Base-by-base conservation (phyloP, 2,888 invertebrate species). In the Allolobophora icterica region DNA sequence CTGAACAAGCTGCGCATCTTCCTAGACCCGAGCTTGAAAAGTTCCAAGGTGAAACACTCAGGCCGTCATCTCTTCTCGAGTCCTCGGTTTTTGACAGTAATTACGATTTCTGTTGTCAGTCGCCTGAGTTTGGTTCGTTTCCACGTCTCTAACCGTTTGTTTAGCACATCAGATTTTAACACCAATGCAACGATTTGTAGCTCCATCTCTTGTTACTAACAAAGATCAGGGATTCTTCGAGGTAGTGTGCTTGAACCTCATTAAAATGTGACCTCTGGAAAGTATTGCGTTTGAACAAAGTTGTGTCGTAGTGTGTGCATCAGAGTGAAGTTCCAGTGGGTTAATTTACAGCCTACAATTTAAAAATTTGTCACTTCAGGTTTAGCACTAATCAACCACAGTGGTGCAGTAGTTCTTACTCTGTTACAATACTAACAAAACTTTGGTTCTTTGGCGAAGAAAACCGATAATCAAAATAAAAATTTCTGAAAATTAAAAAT, bases 1-100 rank as follows among this genome's bases (percentile, higher is more conserved):
- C 97, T 99, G 95, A 97, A 97, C 96, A 99, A 99, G 96, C 96
- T 99, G 94, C 97, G 97, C 94, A 98, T 98, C 17, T 99, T 99
- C 96, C 96, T 99, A 95, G 99, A 99, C 95, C 99, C 99, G 8
- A 98, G 98, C 96, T 98, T 98, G 89, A 97, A 98, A 94, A 98
- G 98, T 96, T 98, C 98, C 96, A 97, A 98, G 96, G 98, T 98
- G 96, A 96, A 93, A 91, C 33, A 84, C 40, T 91, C 35, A 87
- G 34, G 87, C 87, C 34, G 35, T 87, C 38, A 35, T 87, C 33
- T 87, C 35, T 87, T 38, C 34, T 87, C 87, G 35, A 35, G 34
- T 87, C 87, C 87, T 87, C 87, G 71, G 71, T 71, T 71, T 71
- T n/a, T 71, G 71, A 71, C 71, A 71, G 71, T 71, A 71, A 71